These are phyloP conservation scores for Drosophila dunni DNA, from an alignment of 1,140 invertebrate genomes.

Conservation along the genomic window DNA sequence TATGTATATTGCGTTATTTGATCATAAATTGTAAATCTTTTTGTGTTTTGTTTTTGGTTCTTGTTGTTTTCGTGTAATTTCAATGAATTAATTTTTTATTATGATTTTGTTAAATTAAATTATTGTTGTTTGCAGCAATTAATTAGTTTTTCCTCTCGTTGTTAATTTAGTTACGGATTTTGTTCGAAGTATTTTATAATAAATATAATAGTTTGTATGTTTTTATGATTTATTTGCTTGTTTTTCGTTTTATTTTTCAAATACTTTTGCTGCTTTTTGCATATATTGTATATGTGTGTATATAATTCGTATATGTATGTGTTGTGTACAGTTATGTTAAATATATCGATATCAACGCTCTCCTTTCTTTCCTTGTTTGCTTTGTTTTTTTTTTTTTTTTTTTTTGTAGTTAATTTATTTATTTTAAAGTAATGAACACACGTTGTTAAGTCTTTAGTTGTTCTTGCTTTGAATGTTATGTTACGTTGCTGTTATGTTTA, in stretches of 20 bases:
- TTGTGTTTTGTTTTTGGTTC: constrained; percentile 47
- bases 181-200: constrained; percentile 33
- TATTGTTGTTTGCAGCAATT: constrained; percentile 33
- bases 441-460: constrained; percentile 73
- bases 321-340: constrained; percentile 38
- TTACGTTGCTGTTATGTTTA: constrained; percentile 30
- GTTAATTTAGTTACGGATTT: constrained; percentile 47
- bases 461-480: constrained; percentile 50
- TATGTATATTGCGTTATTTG: constrained; percentile 63
- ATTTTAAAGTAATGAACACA: constrained; percentile 81
- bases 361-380: constrained; percentile 34
- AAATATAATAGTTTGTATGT: constrained; percentile 15
- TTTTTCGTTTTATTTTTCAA: constrained; percentile 19
- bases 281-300: constrained; percentile 18
- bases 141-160: constrained; percentile 36
- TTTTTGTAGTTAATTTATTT: constrained; percentile 30
- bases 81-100: constrained; percentile 21
- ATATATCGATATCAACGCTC: constrained; percentile 18
- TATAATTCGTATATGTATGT: constrained; percentile 14
- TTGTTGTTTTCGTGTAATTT: constrained; percentile 25
- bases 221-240: not conserved
- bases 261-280: constrained; percentile 22
- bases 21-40: constrained; percentile 40
- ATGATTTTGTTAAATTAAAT: not conserved
- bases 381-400: constrained; percentile 19